phyloP scores from a whole-genome alignment of 2,888 invertebrate genomes.

The Limnephilus auricula region DNA sequence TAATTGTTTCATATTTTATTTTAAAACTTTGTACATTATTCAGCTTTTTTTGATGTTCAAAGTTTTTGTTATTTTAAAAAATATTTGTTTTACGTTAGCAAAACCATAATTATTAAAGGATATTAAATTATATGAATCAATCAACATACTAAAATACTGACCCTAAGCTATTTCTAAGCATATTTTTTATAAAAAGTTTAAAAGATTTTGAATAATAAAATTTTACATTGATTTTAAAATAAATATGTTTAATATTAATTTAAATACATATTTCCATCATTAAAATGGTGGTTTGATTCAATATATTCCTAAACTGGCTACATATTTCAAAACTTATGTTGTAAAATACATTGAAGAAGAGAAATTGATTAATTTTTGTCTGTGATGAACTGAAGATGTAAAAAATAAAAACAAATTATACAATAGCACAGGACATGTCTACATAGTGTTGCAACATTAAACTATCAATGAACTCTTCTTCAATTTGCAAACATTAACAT shows the following conservation, averaged over 20 bases:
- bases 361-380: constrained; percentile 10
- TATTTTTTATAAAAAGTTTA: background rate
- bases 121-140: background rate
- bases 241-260: background rate
- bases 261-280: background rate
- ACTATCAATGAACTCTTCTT: constrained; percentile 21
- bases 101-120: background rate
- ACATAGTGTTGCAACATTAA: background rate
- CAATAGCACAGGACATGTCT: background rate
- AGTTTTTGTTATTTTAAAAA: background rate
- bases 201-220: background rate
- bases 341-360: constrained; percentile 22
- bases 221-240: background rate
- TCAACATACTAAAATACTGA: constrained; percentile 3
- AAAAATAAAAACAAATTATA: background rate
- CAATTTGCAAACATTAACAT: constrained; percentile 36
- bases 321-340: background rate
- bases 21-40: background rate
- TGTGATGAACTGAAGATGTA: background rate
- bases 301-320: constrained; percentile 19
- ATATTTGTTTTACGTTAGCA: background rate
- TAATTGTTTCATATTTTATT: constrained; percentile 3
- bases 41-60: background rate
- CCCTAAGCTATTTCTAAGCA: background rate
- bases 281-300: background rate